Conservation (phyloP, 2,888 invertebrate genomes). For the Sarcophaga variegata region DNA sequence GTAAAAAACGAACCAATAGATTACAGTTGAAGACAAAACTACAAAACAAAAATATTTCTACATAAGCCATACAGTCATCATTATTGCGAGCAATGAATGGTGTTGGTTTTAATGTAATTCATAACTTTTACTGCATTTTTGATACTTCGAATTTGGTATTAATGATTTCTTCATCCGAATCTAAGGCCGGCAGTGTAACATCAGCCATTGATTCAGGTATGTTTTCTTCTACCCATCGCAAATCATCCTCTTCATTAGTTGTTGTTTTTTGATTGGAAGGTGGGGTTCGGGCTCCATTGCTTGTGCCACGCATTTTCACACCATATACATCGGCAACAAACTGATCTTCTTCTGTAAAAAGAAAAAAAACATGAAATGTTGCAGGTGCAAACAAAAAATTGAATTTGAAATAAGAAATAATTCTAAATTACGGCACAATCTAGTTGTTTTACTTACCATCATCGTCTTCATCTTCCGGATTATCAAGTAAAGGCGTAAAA, state of each 20-base stretch:
- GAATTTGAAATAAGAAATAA: no score
- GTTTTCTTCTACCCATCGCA: constrained; percentile 97
- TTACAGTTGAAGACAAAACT: constrained; percentile 9
- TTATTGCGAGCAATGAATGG: constrained; percentile 43
- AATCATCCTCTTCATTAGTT: constrained; percentile 87
- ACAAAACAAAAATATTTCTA: constrained; percentile 26
- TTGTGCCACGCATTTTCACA: constrained; percentile 87
- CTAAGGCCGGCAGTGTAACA: constrained; percentile 86
- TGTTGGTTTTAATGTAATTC: not conserved
- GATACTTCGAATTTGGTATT: constrained; percentile 93
- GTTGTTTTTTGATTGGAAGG: constrained; percentile 77
- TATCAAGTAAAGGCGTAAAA: constrained; percentile 94
- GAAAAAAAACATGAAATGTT: constrained; percentile 12
- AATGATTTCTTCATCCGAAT: constrained; percentile 92
- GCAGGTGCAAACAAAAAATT: not conserved
- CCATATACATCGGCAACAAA: constrained; percentile 94
- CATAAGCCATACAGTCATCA: constrained; percentile 51
- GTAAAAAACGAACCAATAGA: constrained; percentile 11
- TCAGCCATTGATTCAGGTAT: constrained; percentile 90
- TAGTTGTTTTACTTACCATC: constrained; percentile 81
- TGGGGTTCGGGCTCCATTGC: constrained; percentile 81
- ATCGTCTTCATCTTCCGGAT: constrained; percentile 90
- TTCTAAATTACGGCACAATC: no score
- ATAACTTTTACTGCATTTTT: constrained; percentile 88
- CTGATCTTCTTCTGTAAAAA: constrained; percentile 89